Base-by-base conservation (phyloP, 2,888 invertebrate species). In the Drosophila rubida region DNA sequence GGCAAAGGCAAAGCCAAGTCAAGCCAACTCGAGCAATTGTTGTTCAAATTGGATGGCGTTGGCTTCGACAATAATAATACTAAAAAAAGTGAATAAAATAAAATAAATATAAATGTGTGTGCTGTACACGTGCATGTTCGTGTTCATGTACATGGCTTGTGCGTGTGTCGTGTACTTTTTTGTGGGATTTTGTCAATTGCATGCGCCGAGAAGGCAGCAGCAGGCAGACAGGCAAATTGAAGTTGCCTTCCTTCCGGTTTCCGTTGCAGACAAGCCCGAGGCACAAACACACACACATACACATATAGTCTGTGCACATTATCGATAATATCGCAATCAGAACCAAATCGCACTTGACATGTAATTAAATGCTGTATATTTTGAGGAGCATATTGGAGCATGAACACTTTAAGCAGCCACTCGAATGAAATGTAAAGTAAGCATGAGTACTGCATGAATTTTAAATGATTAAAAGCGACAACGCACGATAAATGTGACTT, bases 11-110 rank as follows among this genome's bases (percentile, higher is more conserved):
- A 73, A 67, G 59, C 35, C 60, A 72, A 54, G 57, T 61, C 60
- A 49, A 74, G 67, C 60, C 67, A 55, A 62, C 65, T 57, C 66
- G 45, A 55, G 61, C 78, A 78, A 80, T 80, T 80, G 80, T 72
- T 78, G 73, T 48, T 63, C 42, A 66, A 75, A 76, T 76, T 76
- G 70, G 79, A 66, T 75, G 57, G 60, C 66, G 58, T 54, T 69
- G 62, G 35, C 62, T 58, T 45, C 46, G 53, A 14, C 75, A 74
- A 62, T 53, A 74, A 69, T 42, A 73, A 75, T 49, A 64, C 61
- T 49, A 58, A 51, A 44, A 44, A 68, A 50, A 59, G n/a, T n/a
- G 48, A 42, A 42, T 39, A 39, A 30, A 55, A 37, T 35, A 45
- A 50, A 50, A 45, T 50, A 39, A 44, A 55, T 27, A 22, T 42